Evolutionary conservation across 2,888 invertebrate genomes (phyloP).

Genomic region (Celastrina argiolus): DNA sequence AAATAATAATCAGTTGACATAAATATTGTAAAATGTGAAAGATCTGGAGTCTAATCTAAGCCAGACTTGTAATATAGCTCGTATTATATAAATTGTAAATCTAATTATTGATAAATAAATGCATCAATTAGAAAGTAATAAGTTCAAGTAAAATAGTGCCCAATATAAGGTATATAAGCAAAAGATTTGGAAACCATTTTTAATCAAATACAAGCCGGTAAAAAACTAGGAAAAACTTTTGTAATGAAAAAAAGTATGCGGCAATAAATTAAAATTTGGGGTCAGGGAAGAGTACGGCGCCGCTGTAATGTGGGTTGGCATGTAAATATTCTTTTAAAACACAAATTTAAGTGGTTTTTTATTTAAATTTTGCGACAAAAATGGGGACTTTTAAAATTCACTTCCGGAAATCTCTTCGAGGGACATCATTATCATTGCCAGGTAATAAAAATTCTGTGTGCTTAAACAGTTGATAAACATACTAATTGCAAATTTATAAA

Average conservation of each 20-base stretch:
- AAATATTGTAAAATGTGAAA: too few relatives aligned
- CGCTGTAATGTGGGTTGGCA: constrained; percentile 17
- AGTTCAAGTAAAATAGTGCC: too few relatives aligned
- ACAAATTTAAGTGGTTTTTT: constrained; percentile 26
- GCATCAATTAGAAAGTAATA: too few relatives aligned
- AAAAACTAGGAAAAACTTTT: background rate
- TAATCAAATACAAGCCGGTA: background rate
- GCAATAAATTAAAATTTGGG: constrained; percentile 28
- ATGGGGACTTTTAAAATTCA: constrained; percentile 1
- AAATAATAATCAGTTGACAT: too few relatives aligned
- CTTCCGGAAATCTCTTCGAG: background rate
- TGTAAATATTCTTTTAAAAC: constrained; percentile 25
- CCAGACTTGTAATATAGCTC: too few relatives aligned
- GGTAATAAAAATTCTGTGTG: background rate
- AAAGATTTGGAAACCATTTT: background rate
- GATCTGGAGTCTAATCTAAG: too few relatives aligned
- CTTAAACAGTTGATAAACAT: background rate
- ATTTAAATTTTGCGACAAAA: constrained; percentile 17
- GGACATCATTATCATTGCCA: constrained; percentile 4
- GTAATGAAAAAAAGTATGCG: constrained; percentile 2
- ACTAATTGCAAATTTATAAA: too few relatives aligned
- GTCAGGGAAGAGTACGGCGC: background rate
- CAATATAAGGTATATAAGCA: too few relatives aligned
- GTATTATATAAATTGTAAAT: too few relatives aligned
- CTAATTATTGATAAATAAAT: too few relatives aligned